Conservation (phyloP, 1,140 invertebrate genomes). For the Drosophila ohnishii region DNA sequence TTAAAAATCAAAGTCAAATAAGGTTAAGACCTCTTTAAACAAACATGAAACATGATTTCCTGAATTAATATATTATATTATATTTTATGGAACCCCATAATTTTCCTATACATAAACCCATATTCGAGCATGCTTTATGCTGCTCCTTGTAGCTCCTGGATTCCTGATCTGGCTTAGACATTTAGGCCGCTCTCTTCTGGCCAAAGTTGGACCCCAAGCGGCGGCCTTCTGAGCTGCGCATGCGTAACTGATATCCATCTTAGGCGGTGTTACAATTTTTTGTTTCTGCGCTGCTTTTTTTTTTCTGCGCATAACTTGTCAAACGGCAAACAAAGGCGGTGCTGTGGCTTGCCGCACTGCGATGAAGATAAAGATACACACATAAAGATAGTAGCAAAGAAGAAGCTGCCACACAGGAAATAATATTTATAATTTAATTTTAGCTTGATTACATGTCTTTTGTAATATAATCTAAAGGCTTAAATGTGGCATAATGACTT, state of each 20-base stretch:
- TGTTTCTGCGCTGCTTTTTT: conserved; percentile 17
- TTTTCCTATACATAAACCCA: neutral
- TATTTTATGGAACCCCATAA: no score
- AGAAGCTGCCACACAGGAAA: conserved; percentile 1
- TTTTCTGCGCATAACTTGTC: conserved; percentile 66
- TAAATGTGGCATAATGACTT: neutral
- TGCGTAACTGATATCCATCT: conserved; percentile 77
- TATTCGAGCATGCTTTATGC: neutral
- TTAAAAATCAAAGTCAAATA: no score
- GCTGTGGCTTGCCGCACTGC: conserved; percentile 14
- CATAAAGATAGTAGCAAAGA: conserved; percentile 53
- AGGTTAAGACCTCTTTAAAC: no score
- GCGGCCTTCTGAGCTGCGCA: conserved; percentile 48
- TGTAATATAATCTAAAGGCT: neutral
- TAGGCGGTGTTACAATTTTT: conserved; percentile 68
- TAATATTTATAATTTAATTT: neutral
- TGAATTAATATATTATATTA: no score
- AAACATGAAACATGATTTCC: no score
- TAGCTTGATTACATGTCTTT: neutral
- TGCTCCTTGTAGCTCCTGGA: conserved; percentile 3
- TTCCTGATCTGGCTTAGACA: conserved; percentile 21
- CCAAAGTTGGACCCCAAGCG: conserved; percentile 37
- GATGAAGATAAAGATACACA: conserved; percentile 43
- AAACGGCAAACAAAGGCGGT: conserved; percentile 70
- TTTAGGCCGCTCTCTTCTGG: conserved; percentile 24